Evolutionary conservation across 1,140 invertebrate genomes (phyloP).

Genomic region (Brachionus calyciflorus): DNA sequence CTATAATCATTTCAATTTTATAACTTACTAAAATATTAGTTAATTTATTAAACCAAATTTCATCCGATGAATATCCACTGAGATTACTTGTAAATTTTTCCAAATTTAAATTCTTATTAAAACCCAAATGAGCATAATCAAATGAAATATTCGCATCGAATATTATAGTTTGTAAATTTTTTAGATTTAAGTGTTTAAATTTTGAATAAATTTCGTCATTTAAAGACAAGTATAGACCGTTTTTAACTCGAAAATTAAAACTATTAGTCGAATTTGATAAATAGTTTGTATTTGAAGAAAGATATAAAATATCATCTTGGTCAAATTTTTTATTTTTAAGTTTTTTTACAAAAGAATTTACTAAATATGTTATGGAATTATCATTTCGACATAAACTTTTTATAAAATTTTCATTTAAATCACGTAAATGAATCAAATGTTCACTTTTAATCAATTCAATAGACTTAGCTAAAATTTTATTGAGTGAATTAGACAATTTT

Average conservation of each 20-base stretch:
- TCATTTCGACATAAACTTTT: neutral
- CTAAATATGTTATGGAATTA: neutral
- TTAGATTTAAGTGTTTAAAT: neutral
- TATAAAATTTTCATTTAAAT: neutral
- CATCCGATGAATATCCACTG: neutral
- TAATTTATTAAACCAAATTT: neutral
- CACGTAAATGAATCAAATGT: neutral
- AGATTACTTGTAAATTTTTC: neutral
- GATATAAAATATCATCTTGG: neutral
- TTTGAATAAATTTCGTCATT: neutral
- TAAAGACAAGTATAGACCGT: neutral
- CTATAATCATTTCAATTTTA: neutral
- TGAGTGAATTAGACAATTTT: neutral
- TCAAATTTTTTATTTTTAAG: neutral
- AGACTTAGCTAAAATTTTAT: neutral
- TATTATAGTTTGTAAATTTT: neutral
- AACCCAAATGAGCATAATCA: neutral
- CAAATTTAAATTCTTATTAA: neutral
- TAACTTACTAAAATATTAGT: neutral
- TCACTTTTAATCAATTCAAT: neutral
- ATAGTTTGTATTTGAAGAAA: neutral
- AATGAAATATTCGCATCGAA: neutral
- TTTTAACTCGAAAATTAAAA: constrained; percentile 7
- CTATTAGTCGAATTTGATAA: too few species aligned
- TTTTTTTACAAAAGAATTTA: neutral